Conservation (phyloP, 2,113 vertebrate genomes). For the Cyphomyrus plagiostoma region DNA sequence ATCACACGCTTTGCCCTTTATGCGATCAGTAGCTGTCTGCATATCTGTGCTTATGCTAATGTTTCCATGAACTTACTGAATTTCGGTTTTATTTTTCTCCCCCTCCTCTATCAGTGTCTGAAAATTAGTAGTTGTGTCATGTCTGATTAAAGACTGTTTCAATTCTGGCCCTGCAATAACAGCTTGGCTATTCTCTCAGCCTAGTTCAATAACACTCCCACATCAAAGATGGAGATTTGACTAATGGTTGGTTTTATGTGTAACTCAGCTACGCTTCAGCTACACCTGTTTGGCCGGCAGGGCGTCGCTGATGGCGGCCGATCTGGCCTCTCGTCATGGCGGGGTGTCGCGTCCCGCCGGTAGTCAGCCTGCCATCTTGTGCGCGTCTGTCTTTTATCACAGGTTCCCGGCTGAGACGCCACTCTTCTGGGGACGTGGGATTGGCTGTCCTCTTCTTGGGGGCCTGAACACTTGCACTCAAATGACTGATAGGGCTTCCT, state of each 20-base stretch:
- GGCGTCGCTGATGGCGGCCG: not conserved
- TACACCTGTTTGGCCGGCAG: not conserved
- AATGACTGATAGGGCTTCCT: not conserved
- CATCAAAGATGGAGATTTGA: not conserved
- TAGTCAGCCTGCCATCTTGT: not conserved
- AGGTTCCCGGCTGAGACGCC: not conserved
- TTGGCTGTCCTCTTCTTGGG: not conserved
- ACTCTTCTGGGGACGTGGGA: not conserved
- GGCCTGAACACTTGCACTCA: not conserved
- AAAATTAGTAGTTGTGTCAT: not conserved
- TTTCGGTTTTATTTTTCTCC: not conserved
- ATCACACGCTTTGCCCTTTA: not conserved
- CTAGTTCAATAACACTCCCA: not conserved
- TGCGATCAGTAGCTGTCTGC: not conserved
- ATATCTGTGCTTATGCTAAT: not conserved
- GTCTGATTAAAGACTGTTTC: not conserved
- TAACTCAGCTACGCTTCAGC: not conserved
- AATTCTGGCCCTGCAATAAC: not conserved
- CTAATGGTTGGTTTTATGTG: not conserved
- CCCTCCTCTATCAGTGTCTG: not conserved
- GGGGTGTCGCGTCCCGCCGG: not conserved
- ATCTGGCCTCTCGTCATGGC: not conserved
- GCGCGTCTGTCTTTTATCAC: not conserved
- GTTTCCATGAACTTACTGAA: not conserved
- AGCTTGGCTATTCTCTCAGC: not conserved